phyloP scores from a whole-genome alignment of 2,888 invertebrate species.

The Cylloceria caligata region DNA sequence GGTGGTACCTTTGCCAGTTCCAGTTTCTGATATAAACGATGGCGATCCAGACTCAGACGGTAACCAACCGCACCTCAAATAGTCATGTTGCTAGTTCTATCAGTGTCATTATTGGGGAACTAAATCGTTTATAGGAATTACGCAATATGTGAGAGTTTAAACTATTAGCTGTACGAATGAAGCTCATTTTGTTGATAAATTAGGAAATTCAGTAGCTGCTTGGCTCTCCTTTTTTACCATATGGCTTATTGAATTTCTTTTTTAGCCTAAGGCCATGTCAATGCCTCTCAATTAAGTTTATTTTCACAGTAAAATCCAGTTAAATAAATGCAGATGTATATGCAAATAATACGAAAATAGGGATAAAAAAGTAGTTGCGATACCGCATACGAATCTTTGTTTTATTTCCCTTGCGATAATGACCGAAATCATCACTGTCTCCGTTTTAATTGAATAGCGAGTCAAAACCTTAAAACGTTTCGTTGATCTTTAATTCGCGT shows the following conservation, averaged over 20 bases:
- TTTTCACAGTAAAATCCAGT: not conserved
- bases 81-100: slow-evolving; percentile 63
- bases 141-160: not conserved
- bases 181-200: not conserved
- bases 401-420: slow-evolving; percentile 4
- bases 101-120: not conserved
- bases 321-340: not conserved
- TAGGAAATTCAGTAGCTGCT: not conserved
- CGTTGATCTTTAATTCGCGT: too few species aligned
- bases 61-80: slow-evolving; percentile 78
- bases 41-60: slow-evolving; percentile 83
- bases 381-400: not conserved
- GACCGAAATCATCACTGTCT: not conserved
- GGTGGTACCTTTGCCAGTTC: slow-evolving; percentile 76
- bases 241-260: not conserved
- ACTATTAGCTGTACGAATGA: not conserved
- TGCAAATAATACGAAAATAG: not conserved
- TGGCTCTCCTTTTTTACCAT: not conserved
- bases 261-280: not conserved
- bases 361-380: not conserved
- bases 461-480: too few species aligned
- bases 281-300: slow-evolving; percentile 1
- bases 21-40: slow-evolving; percentile 70
- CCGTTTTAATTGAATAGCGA: too few species aligned
- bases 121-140: not conserved